phyloP scores from a whole-genome alignment of 2,113 vertebrate species.

The Proterorhinus semilunaris region DNA sequence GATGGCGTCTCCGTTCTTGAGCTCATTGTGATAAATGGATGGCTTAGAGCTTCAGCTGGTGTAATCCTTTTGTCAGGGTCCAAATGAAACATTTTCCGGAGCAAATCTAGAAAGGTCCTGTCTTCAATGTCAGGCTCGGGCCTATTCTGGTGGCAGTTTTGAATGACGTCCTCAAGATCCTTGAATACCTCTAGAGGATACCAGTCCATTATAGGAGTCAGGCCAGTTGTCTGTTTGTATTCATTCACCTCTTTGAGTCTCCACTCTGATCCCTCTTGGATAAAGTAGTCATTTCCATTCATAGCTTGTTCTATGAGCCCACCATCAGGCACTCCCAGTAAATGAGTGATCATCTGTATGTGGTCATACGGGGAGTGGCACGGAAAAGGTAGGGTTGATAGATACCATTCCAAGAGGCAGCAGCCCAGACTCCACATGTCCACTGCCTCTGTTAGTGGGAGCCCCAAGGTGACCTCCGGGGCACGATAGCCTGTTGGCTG shows the following conservation, averaged over 20 bases:
- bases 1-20: too few relatives aligned
- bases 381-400: background rate
- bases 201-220: background rate
- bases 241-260: background rate
- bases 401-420: background rate
- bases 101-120: background rate
- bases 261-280: background rate
- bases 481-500: background rate
- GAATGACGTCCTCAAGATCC: background rate
- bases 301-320: background rate
- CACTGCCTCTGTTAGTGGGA: background rate
- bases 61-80: background rate
- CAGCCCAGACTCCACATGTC: background rate
- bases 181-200: background rate
- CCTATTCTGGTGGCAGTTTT: background rate
- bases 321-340: background rate
- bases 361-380: background rate
- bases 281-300: background rate
- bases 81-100: background rate
- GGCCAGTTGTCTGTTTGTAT: background rate
- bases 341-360: background rate
- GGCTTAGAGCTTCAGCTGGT: background rate
- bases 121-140: background rate
- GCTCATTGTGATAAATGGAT: background rate
- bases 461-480: background rate